A percentile compares a stretch with the other conserved stretches of the same genome.
These are phyloP conservation scores for Melanostigma gelatinosum DNA, from an alignment of 2,113 vertebrate genomes.

Conservation along the genomic window DNA sequence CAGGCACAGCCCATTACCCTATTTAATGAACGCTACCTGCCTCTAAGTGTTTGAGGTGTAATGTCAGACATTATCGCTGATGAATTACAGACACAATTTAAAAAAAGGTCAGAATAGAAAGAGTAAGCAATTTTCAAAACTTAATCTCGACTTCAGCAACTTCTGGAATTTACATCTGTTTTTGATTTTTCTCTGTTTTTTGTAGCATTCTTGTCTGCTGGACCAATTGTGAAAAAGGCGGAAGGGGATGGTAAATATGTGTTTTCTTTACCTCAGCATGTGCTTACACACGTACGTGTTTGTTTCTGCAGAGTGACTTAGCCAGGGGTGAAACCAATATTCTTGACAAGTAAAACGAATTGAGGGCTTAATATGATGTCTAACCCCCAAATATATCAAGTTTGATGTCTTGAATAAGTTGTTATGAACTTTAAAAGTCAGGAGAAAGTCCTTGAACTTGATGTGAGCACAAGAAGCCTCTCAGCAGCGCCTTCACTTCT, in stretches of 20 bases:
- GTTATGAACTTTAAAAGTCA: slow-evolving; percentile 31
- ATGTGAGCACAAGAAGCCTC: neutral
- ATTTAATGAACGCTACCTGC: slow-evolving; percentile 43
- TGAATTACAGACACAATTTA: slow-evolving; percentile 23
- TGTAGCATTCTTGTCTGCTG: slow-evolving; percentile 79
- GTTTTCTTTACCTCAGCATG: neutral
- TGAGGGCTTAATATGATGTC: neutral
- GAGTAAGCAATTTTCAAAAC: slow-evolving; percentile 34
- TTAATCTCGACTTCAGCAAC: slow-evolving; percentile 1
- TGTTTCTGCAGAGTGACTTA: slow-evolving; percentile 3
- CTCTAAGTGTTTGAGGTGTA: slow-evolving; percentile 53
- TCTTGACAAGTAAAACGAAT: neutral
- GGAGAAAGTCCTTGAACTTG: slow-evolving; percentile 27
- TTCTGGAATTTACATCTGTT: slow-evolving; percentile 34
- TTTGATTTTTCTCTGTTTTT: slow-evolving; percentile 29
- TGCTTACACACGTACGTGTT: neutral
- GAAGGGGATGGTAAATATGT: slow-evolving; percentile 76
- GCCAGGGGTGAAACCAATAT: neutral
- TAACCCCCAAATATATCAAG: neutral
- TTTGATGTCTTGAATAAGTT: slow-evolving; percentile 1
- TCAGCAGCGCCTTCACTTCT: neutral
- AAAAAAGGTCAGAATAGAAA: slow-evolving; percentile 13
- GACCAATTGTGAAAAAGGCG: slow-evolving; percentile 66
- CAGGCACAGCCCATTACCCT: slow-evolving; percentile 62
- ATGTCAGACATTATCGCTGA: slow-evolving; percentile 33